Evolutionary conservation across 2,113 vertebrate genomes (phyloP).

Genomic region (Sebastes fasciatus): DNA sequence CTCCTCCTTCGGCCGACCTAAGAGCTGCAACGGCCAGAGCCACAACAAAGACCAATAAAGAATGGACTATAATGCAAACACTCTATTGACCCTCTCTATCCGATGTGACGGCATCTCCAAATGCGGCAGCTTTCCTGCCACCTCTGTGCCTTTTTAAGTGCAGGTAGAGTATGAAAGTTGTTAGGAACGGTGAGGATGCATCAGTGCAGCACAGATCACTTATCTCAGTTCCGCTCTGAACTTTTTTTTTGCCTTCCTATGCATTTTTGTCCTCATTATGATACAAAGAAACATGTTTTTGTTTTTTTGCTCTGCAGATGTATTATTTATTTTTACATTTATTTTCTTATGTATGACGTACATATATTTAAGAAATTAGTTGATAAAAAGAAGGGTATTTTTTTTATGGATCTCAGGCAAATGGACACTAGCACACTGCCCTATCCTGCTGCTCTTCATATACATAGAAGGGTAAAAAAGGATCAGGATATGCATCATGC

Average conservation of each 20-base stretch:
- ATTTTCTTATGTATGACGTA: conserved; percentile 31
- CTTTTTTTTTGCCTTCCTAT: conserved; percentile 3
- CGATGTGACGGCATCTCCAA: not conserved
- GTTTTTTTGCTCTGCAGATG: conserved; percentile 17
- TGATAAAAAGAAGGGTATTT: not conserved
- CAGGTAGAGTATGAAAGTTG: conserved; percentile 4
- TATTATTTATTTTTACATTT: conserved; percentile 52
- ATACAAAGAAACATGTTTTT: not conserved
- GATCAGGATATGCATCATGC: not conserved
- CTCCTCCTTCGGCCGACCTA: conserved; percentile 58
- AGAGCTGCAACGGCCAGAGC: conserved; percentile 83
- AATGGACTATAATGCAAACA: not conserved
- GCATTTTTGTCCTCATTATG: not conserved
- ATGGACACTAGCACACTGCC: conserved; percentile 1
- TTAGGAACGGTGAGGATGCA: not conserved
- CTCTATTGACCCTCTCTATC: not conserved
- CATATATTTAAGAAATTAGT: conserved; percentile 21
- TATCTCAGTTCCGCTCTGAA: not conserved
- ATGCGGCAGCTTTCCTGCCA: conserved; percentile 2
- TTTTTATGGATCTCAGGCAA: conserved; percentile 40
- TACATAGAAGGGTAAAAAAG: not conserved
- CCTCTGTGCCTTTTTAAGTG: conserved; percentile 61
- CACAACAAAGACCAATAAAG: conserved; percentile 61
- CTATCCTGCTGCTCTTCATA: conserved; percentile 11
- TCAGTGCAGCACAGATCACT: not conserved